Evolutionary conservation across 1,140 invertebrate species (phyloP).

Genomic region (Sipha flava): DNA sequence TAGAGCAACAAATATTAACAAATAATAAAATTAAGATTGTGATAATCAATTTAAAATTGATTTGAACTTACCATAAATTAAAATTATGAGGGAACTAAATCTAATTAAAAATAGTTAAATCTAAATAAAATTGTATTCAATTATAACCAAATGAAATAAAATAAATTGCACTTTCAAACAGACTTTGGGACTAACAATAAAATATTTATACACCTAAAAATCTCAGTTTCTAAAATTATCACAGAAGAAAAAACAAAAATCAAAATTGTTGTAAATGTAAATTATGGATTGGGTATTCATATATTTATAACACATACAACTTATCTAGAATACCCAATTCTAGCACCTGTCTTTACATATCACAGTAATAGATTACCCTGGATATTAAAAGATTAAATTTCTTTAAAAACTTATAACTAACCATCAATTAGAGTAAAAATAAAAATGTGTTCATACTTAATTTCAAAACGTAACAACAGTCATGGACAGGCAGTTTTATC

Average conservation of each 20-base stretch:
- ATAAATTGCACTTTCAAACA: conserved; percentile 18
- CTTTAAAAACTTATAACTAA: background rate
- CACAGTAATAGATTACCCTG: conserved; percentile 16
- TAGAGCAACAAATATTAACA: background rate
- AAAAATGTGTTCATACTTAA: background rate
- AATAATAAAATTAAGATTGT: background rate
- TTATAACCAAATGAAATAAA: background rate
- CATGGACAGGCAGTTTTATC: conserved; percentile 6
- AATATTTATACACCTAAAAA: background rate
- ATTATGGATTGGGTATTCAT: conserved; percentile 3
- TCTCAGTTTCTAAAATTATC: conserved; percentile 22
- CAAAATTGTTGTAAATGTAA: background rate
- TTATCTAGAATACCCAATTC: background rate
- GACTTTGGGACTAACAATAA: background rate
- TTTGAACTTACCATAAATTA: background rate
- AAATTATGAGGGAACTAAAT: background rate
- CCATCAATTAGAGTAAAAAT: background rate
- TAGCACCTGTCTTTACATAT: conserved; percentile 30
- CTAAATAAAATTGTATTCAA: background rate
- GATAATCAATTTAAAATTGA: background rate
- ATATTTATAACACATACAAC: background rate
- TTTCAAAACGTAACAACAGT: background rate
- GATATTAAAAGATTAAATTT: background rate
- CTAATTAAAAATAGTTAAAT: background rate
- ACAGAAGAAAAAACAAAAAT: conserved; percentile 3